phyloP scores from a whole-genome alignment of 2,113 vertebrate species.

The Rhadina sibilatrix region DNA sequence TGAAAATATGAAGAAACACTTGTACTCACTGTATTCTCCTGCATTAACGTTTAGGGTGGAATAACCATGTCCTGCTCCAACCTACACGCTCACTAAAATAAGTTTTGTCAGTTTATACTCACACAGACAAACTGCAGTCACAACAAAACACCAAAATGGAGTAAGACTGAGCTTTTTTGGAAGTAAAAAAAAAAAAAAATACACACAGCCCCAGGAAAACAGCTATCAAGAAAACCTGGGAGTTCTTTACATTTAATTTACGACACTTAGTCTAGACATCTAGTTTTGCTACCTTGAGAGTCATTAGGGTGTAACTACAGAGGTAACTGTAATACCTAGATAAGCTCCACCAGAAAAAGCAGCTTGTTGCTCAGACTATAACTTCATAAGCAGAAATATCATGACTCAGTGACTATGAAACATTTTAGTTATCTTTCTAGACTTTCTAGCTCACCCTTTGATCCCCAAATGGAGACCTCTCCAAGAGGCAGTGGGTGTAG shows the following conservation, averaged over 20 bases:
- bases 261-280: neutral
- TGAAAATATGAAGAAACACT: neutral
- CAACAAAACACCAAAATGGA: accelerated
- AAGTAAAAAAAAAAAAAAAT: neutral
- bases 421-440: neutral
- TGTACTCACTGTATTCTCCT: neutral
- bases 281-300: neutral
- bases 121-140: neutral
- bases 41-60: neutral
- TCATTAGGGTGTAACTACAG: neutral
- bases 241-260: neutral
- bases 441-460: neutral
- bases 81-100: neutral
- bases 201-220: neutral
- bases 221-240: neutral
- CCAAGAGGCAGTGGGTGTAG: neutral
- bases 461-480: accelerated
- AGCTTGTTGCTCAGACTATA: neutral
- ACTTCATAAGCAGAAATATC: neutral
- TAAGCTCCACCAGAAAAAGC: neutral
- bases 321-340: neutral
- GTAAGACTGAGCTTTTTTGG: neutral
- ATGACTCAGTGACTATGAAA: neutral
- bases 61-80: neutral
- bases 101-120: neutral